Conservation (phyloP, 2,797 vertebrate species). For the Helostoma temminkii region DNA sequence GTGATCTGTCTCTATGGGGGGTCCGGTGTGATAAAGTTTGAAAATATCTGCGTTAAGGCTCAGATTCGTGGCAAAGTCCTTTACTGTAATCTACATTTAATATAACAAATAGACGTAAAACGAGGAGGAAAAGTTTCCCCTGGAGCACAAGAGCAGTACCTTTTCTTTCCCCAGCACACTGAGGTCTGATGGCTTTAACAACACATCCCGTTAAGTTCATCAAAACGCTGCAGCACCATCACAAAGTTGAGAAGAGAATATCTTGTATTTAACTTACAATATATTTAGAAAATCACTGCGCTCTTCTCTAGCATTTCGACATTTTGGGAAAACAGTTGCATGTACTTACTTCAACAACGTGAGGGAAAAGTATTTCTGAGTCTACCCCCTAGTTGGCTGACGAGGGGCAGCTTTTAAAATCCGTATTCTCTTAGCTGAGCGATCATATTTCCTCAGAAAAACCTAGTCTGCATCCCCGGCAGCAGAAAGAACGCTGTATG, state of each 20-base stretch:
- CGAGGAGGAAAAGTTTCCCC: accelerated
- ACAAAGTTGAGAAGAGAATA: not conserved
- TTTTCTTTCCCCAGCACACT: not conserved
- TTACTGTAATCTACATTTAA: too few species aligned
- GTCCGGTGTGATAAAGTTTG: not conserved
- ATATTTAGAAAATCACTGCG: not conserved
- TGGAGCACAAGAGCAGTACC: not conserved
- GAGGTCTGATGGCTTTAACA: not conserved
- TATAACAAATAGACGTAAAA: not conserved
- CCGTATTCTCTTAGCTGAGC: slow-evolving; percentile 35
- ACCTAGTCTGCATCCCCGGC: slow-evolving; percentile 57
- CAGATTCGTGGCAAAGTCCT: not conserved
- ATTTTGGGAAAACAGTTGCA: slow-evolving; percentile 24
- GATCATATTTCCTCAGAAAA: slow-evolving; percentile 43
- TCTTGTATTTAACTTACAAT: accelerated
- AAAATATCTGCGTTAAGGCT: not conserved
- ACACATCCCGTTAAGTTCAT: not conserved
- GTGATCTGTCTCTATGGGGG: not conserved
- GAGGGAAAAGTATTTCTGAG: slow-evolving; percentile 31
- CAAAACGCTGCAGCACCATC: slow-evolving; percentile 7
- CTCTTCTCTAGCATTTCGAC: not conserved
- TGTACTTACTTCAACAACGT: slow-evolving; percentile 69
- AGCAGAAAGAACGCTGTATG: slow-evolving; percentile 49
- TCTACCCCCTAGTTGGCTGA: slow-evolving; percentile 41
- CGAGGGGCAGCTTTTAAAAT: slow-evolving; percentile 64